Percentiles rank a stretch among this genome's conserved stretches.
These are phyloP conservation scores for Sebastes paucispinis DNA, from an alignment of 2,797 vertebrate genomes.

Conservation along the genomic window DNA sequence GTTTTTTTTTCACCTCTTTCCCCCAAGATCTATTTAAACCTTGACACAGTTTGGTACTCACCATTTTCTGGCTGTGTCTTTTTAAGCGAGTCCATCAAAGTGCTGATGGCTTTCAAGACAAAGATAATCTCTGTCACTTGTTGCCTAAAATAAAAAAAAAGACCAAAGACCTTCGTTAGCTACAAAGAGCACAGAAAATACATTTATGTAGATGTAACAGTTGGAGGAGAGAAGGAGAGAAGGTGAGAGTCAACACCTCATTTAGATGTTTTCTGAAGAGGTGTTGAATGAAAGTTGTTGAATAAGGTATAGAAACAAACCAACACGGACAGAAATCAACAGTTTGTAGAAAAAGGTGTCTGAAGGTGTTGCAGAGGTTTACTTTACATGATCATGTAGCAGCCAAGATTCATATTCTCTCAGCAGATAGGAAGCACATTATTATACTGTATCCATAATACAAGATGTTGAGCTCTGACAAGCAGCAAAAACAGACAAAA, in stretches of 20 bases:
- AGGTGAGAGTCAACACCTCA: too few relatives aligned
- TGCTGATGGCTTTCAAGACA: constrained; percentile 98
- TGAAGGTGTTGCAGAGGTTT: too few relatives aligned
- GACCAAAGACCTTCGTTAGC: constrained; percentile 4
- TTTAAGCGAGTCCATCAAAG: constrained; percentile 99
- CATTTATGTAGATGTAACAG: neutral
- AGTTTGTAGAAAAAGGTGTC: neutral
- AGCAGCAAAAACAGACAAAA: neutral
- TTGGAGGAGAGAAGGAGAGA: neutral
- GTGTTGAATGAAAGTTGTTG: neutral
- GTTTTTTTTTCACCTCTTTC: neutral
- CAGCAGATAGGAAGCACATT: neutral
- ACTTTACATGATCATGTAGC: neutral
- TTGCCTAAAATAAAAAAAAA: constrained; percentile 84
- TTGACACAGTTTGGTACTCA: constrained; percentile 75
- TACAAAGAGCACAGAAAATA: neutral
- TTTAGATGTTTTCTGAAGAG: neutral
- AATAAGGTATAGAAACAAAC: neutral
- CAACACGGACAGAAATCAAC: neutral
- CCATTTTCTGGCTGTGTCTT: constrained; percentile 99
- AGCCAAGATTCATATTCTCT: neutral
- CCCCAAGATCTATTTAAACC: neutral
- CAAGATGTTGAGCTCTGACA: neutral
- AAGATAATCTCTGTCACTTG: constrained; percentile 99
- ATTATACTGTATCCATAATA: neutral